phyloP scores from a whole-genome alignment of 2,797 vertebrate genomes.

The Onychomys torridus region DNA sequence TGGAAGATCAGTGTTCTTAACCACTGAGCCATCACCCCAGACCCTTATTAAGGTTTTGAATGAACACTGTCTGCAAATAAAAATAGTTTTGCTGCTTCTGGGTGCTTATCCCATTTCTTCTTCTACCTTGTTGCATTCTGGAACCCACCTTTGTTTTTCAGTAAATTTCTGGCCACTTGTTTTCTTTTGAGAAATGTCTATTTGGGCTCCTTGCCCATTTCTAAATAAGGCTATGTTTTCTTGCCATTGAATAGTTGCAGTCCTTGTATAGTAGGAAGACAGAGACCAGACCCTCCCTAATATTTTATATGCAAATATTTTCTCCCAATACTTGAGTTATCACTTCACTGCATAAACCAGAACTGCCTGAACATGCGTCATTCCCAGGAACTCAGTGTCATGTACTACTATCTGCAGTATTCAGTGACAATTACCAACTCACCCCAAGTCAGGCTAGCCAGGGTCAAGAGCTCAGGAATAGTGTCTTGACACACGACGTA shows the following conservation, averaged over 20 bases:
- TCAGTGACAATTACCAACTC: slow-evolving; percentile 79
- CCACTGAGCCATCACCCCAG: neutral
- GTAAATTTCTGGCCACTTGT: neutral
- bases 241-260: neutral
- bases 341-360: neutral
- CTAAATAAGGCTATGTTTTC: neutral
- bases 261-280: neutral
- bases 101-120: neutral
- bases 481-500: slow-evolving; percentile 90
- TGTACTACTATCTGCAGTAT: neutral
- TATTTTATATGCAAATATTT: neutral
- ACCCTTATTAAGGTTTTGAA: neutral
- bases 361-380: neutral
- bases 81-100: slow-evolving; percentile 4
- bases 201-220: neutral
- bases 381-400: neutral
- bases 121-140: neutral
- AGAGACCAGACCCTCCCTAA: neutral
- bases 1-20: neutral
- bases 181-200: slow-evolving; percentile 17
- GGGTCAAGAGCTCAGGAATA: slow-evolving; percentile 92
- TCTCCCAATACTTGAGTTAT: neutral
- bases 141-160: neutral
- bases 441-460: slow-evolving; percentile 95
- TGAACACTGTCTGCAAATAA: neutral